Evolutionary conservation across 2,888 invertebrate genomes (phyloP).

Genomic region (Drosophila austrosaltans): DNA sequence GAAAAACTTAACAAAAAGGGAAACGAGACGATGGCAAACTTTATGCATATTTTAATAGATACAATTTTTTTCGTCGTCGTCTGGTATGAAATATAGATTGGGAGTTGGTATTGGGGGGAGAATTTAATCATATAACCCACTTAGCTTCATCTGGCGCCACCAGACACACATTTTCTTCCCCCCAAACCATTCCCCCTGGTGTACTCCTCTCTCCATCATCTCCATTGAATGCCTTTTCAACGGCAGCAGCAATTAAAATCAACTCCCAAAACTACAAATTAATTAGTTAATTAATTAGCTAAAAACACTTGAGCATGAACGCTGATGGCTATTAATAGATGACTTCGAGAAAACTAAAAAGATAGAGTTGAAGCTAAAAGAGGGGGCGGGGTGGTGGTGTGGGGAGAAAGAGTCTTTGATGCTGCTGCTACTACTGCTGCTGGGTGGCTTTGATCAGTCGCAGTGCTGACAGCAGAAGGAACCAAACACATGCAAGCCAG

Average conservation of each 20-base stretch:
- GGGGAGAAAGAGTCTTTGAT: conserved; percentile 17
- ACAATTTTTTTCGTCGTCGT: conserved; percentile 30
- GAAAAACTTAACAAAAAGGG: not conserved
- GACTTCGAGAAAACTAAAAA: conserved; percentile 2
- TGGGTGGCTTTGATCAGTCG: conserved; percentile 71
- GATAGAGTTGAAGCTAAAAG: not conserved
- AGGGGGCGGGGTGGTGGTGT: not conserved
- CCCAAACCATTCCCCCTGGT: not conserved
- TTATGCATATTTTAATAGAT: conserved; percentile 57
- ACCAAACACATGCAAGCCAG: conserved; percentile 71
- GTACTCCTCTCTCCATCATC: not conserved
- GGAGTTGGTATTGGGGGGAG: conserved; percentile 9
- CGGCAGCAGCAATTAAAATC: conserved; percentile 70
- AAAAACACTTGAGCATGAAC: conserved; percentile 66
- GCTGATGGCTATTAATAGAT: conserved; percentile 64
- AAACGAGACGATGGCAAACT: conserved; percentile 8
- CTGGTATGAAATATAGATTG: conserved; percentile 28
- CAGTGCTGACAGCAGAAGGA: conserved; percentile 64
- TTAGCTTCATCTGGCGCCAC: conserved; percentile 56
- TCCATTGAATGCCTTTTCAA: conserved; percentile 55
- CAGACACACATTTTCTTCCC: conserved; percentile 10
- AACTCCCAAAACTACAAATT: conserved; percentile 77
- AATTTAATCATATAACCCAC: conserved; percentile 57
- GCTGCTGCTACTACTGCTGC: conserved; percentile 21
- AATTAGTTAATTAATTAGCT: conserved; percentile 80